Base-by-base conservation (phyloP, 2,113 vertebrate species). In the Plectropomus leopardus region DNA sequence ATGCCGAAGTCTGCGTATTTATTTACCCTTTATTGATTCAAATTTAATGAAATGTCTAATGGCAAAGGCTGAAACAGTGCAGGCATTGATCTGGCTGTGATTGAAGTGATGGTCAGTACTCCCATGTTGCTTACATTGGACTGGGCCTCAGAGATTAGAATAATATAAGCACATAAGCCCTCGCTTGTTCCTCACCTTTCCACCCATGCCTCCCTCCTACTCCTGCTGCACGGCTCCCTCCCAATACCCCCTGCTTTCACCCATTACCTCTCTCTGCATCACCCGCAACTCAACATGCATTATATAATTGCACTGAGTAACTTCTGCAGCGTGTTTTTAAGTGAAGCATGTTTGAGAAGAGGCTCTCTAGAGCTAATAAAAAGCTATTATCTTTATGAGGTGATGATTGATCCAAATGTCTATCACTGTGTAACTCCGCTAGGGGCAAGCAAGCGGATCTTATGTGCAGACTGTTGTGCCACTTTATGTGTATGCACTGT, bases 111-210 rank as follows among this genome's bases (percentile, higher is more conserved):
- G 89, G 91, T 90, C 88, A 94, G 88, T 93, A 34, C 87, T 88
- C 83, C 88, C 55, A 24, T 85, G 84, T 90, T 95, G 94, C 89
- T 96, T 95, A 94, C 86, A 83, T 93, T 96, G 92, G 94, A 92
- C 72, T 82, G 1, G 77, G 85, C 63, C 89, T 89, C 91, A 78
- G 78, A 94, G 92, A 95, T 95, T 95, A 93, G 89, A 95, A 95
- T 94, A 96, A 95, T 93, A 94, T 94, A 72, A 83, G 82, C 72
- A 78, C 86, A 94, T 89, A 94, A 94, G 90, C 83, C 87, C 74
- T 80, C 36, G 68, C 86, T 90, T 95, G 93, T 95, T 94, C 86
- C 77, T 48, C 23, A 11, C 69, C 48, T 75, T 83, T 82, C 87
- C 67, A 28, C 55, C 76, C 61, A 34, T 51, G 4, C 54, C 66